Evolutionary conservation across 2,113 vertebrate genomes (phyloP), one percentile per base, ranked within the genome.

Genomic region (Hemicordylus capensis): DNA sequence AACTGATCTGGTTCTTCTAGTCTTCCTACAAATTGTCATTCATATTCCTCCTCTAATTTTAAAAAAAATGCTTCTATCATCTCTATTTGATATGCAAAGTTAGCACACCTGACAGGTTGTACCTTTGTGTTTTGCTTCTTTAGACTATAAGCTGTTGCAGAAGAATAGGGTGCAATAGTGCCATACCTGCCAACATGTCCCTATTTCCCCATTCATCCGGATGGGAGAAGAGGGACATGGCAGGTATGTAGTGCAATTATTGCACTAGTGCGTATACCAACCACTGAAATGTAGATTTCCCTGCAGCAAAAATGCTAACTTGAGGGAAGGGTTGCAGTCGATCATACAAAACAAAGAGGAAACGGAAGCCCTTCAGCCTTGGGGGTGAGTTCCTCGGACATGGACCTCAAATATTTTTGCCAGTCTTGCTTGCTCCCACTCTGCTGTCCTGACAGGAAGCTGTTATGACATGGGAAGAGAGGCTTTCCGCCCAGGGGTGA

Each of bases 341-440:
- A 76, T 76, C 58, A 24, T 70, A 39, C 24, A 19, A 28, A 70
- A 26, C 64, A 8, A 70, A 70, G 26, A 10, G 46, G 54, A 85
- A 85, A 37, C 64, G 22, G 37, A 56, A 77, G 63, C 20, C 39
- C 80, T n/a, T 82, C 72, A 88, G 80, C 80, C 93, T 92, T 92
- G 89, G 93, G 88, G 92, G 88, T 91, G 91, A 92, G 85, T 85
- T 88, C 88, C 90, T 91, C 82, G 82, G 89, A 90, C 39, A 28
- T 61, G 42, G 56, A 0, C 0, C 24, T 2, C 85, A 79, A 4
- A 89, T 89, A 89, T 73, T 88, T 66, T 85, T 83, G 26, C 92
- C 76, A 20, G 75, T 67, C 86, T 77, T 90, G 87, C 37, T 58
- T 26, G 80, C 89, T n/a, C 3, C 66, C 69, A 0, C 20, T 37